Evolutionary conservation across 1,140 invertebrate species (phyloP).

Genomic region (Zeugodacus cucurbitae): DNA sequence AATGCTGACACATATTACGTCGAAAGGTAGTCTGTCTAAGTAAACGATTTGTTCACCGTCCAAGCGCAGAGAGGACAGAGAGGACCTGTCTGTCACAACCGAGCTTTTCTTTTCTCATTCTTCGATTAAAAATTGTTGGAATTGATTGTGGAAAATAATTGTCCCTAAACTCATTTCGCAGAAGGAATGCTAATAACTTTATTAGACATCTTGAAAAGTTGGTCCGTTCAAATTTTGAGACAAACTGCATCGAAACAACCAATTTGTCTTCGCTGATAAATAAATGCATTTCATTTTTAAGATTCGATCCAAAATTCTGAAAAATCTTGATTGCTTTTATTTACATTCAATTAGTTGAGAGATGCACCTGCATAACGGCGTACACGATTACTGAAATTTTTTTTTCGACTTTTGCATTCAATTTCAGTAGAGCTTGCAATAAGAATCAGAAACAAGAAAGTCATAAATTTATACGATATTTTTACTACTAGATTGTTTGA

Average conservation of each 20-base stretch:
- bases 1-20: neutral
- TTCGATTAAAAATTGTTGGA: too few relatives aligned
- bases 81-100: too few relatives aligned
- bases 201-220: neutral
- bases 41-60: neutral
- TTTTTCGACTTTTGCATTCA: too few relatives aligned
- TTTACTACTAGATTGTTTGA: too few relatives aligned
- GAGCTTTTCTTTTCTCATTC: too few relatives aligned
- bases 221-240: neutral
- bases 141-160: neutral
- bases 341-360: neutral
- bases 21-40: too few relatives aligned
- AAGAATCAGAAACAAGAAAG: too few relatives aligned
- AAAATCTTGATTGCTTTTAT: neutral
- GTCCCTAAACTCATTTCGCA: neutral
- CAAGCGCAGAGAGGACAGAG: neutral
- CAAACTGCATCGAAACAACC: neutral
- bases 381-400: too few relatives aligned
- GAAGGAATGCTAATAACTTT: neutral
- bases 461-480: too few relatives aligned
- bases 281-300: neutral
- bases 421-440: too few relatives aligned
- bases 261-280: neutral
- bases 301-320: neutral
- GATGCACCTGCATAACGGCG: too few relatives aligned